phyloP scores from a whole-genome alignment of 2,888 invertebrate genomes.

The Coelopa pilipes region DNA sequence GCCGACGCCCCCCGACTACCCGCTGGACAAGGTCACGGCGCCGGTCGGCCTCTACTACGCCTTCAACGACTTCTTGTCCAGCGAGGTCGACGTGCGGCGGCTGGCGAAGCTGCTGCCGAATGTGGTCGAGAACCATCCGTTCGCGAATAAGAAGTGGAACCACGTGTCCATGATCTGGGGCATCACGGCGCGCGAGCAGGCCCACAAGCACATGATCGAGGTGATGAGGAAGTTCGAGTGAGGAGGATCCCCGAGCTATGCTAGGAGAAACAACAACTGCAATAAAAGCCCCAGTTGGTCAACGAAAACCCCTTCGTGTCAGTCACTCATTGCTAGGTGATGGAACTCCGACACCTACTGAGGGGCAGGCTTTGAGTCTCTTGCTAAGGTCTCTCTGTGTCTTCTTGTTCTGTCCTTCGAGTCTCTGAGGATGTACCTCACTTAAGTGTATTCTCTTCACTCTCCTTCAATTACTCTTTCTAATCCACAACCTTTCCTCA shows the following conservation, averaged over 20 bases:
- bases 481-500: no score
- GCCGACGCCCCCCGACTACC: slow-evolving; percentile 67
- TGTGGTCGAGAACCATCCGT: slow-evolving; percentile 43
- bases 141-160: slow-evolving; percentile 53
- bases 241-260: not conserved
- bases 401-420: no score
- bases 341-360: no score
- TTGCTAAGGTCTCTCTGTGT: no score
- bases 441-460: no score
- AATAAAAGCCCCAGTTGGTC: no score
- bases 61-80: slow-evolving; percentile 67
- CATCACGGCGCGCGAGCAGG: slow-evolving; percentile 44
- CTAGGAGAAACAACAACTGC: no score
- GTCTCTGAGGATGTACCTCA: no score
- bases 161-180: slow-evolving; percentile 56
- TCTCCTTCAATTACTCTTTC: no score
- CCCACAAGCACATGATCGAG: slow-evolving; percentile 50
- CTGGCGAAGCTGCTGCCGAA: slow-evolving; percentile 53
- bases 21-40: slow-evolving; percentile 65
- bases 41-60: slow-evolving; percentile 70
- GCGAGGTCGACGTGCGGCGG: slow-evolving; percentile 56
- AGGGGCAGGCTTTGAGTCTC: no score
- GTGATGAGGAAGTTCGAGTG: slow-evolving; percentile 44
- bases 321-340: no score
- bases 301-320: no score